These are phyloP conservation scores for Calcarius lapponicus DNA, from an alignment of 2,797 vertebrate genomes.

Conservation along the genomic window DNA sequence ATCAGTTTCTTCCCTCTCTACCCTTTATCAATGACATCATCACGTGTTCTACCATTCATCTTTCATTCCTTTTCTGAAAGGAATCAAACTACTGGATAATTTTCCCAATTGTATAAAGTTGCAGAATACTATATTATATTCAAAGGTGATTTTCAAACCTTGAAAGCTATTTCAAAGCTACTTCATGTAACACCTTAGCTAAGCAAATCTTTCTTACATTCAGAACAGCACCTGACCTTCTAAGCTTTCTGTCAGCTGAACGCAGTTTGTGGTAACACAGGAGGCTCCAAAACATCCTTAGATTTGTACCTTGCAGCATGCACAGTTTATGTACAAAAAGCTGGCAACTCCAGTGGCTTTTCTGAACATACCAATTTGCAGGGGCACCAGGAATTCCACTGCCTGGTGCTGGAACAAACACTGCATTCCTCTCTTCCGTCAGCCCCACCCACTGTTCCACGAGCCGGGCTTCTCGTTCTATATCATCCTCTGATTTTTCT, in stretches of 20 bases:
- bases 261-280: not conserved
- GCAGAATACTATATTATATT: not conserved
- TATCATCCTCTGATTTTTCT: slow-evolving; percentile 95
- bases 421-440: slow-evolving; percentile 95
- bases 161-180: not conserved
- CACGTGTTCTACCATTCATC: not conserved
- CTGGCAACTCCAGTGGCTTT: not conserved
- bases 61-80: not conserved
- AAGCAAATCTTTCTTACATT: not conserved
- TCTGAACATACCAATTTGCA: slow-evolving; percentile 85
- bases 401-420: slow-evolving; percentile 92
- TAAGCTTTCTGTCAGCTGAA: not conserved
- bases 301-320: not conserved
- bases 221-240: not conserved
- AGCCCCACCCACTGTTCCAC: slow-evolving; percentile 98
- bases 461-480: slow-evolving; percentile 91
- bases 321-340: not conserved
- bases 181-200: not conserved
- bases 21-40: not conserved
- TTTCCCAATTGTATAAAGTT: not conserved
- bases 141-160: not conserved
- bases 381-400: slow-evolving; percentile 95
- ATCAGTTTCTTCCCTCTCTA: not conserved
- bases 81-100: not conserved
- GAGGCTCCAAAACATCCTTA: not conserved